Evolutionary conservation across 2,113 vertebrate species (phyloP), one percentile per base, ranked within the genome.

Genomic region (Albula glossodonta): DNA sequence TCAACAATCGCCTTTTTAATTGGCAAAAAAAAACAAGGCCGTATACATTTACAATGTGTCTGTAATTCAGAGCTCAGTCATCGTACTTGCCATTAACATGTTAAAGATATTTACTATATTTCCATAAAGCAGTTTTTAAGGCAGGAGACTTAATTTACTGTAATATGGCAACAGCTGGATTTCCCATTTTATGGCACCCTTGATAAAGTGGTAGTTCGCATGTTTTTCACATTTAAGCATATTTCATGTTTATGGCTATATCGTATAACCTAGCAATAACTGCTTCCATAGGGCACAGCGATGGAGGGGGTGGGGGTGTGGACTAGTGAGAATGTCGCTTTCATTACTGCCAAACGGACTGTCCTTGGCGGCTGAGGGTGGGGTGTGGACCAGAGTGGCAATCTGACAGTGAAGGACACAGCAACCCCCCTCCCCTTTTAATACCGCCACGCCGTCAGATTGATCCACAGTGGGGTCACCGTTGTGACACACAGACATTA

Each of bases 61-160:
- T 31, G 70, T 74, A 74, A 74, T 74, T 74, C 70, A 74, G 22
- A 25, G 70, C 31, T 41, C 31, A 74, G 22, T 74, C 70, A 74
- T 31, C 31, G n/a, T 31, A 8, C n/a, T 9, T 74, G n/a, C 70
- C 70, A 74, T 74, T 74, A 74, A 31, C 70, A 74, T 74, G 70
- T 74, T 66, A 31, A 22, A 74, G 70, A 74, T 74, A 74, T 74
- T 74, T 74, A 74, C 70, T 31, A 74, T 31, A 31, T 74, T 74
- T 74, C 70, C n/a, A 74, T 74, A 74, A 74, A 31, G 22, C n/a
- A 74, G n/a, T 74, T 74, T 74, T 74, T 74, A 74, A 74, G n/a
- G 70, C 70, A 31, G 31, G 22, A 74, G 22, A 74, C 70, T 74
- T 74, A 31, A 74, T 74, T 74, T 74, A 74, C 70, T 74, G n/a